phyloP scores from a whole-genome alignment of 1,140 invertebrate species.

The Bombus vancouverensis region DNA sequence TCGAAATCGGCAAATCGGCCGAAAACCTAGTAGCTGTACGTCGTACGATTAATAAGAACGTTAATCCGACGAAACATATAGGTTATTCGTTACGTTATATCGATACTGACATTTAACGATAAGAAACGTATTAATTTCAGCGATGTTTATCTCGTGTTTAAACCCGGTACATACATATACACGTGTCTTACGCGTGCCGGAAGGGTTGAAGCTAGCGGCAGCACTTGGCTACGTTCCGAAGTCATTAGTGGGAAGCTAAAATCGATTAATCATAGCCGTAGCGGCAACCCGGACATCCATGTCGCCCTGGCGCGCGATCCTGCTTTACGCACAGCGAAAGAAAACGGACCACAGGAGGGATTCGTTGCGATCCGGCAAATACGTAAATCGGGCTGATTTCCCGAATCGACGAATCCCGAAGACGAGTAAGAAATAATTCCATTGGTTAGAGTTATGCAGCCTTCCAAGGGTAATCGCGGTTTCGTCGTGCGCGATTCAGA shows the following conservation, averaged over 20 bases:
- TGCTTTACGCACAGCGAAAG: background rate
- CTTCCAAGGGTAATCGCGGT: background rate
- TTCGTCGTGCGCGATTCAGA: background rate
- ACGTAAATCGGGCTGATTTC: background rate
- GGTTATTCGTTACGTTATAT: too few species aligned
- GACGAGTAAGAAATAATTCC: too few species aligned
- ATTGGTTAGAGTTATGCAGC: background rate
- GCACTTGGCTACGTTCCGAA: slow-evolving; percentile 19
- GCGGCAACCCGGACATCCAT: background rate
- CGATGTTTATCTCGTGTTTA: background rate
- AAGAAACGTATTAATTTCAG: background rate
- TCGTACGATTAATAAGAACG: too few species aligned
- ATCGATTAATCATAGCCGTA: slow-evolving; percentile 31
- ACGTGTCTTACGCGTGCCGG: background rate
- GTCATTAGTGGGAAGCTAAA: slow-evolving; percentile 16
- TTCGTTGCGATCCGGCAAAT: too few species aligned
- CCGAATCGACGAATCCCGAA: background rate
- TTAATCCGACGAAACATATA: too few species aligned
- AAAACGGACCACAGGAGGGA: background rate
- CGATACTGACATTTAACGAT: background rate
- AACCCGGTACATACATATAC: background rate
- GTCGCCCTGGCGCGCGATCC: background rate
- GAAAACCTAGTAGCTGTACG: too few species aligned
- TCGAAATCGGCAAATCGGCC: too few species aligned
- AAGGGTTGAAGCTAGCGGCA: background rate